These are phyloP conservation scores for Parascotia fuliginaria DNA, from an alignment of 2,888 invertebrate genomes.

Conservation along the genomic window DNA sequence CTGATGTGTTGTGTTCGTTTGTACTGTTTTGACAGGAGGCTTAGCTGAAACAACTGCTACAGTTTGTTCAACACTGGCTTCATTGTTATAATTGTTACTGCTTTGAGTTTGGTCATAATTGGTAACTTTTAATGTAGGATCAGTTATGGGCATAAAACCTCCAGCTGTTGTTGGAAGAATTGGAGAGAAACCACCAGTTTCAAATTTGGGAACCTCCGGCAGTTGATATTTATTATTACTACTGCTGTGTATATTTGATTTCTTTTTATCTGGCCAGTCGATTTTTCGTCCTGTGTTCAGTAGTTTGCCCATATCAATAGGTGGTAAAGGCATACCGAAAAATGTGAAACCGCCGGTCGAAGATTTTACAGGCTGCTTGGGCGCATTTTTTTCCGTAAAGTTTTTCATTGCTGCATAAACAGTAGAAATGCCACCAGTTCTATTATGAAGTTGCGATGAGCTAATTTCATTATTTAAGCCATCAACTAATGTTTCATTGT, in stretches of 20 bases:
- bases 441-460: constrained; percentile 59
- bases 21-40: constrained; percentile 54
- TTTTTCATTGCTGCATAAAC: constrained; percentile 69
- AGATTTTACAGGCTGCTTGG: constrained; percentile 65
- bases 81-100: constrained; percentile 50
- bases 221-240: constrained; percentile 65
- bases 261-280: constrained; percentile 75
- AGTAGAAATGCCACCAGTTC: constrained; percentile 86
- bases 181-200: constrained; percentile 92
- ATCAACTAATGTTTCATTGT: constrained; percentile 85
- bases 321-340: constrained; percentile 93
- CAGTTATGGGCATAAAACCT: constrained; percentile 89
- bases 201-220: constrained; percentile 87
- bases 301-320: constrained; percentile 89
- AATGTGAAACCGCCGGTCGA: constrained; percentile 90
- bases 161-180: constrained; percentile 89
- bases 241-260: constrained; percentile 59
- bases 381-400: constrained; percentile 60
- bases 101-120: constrained; percentile 49
- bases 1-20: constrained; percentile 68
- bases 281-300: constrained; percentile 81
- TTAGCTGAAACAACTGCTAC: constrained; percentile 54
- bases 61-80: constrained; percentile 53
- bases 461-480: constrained; percentile 66
- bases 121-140: constrained; percentile 61